Conservation (phyloP, 2,797 vertebrate genomes). For the Macropus fuliginosus region DNA sequence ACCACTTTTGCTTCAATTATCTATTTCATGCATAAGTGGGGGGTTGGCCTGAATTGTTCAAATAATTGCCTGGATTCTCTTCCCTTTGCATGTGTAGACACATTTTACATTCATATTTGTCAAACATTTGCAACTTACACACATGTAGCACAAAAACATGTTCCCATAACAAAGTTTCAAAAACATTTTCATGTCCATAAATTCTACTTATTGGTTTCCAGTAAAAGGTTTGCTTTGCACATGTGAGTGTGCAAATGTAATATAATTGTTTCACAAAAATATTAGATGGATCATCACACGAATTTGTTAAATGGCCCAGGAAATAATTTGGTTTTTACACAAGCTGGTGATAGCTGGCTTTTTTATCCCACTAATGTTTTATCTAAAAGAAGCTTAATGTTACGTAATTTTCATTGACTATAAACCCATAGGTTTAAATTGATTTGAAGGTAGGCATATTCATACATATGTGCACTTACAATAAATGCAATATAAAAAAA, state of each 20-base stretch:
- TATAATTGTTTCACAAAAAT: slow-evolving; percentile 59
- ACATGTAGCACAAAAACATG: slow-evolving; percentile 57
- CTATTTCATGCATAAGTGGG: slow-evolving; percentile 66
- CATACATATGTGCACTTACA: slow-evolving; percentile 47
- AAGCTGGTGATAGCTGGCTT: not conserved
- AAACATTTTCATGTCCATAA: slow-evolving; percentile 51
- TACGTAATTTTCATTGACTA: slow-evolving; percentile 39
- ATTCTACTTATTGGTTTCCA: slow-evolving; percentile 59
- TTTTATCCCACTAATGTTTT: slow-evolving; percentile 41
- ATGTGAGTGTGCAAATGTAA: slow-evolving; percentile 5
- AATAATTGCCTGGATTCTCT: slow-evolving; percentile 63
- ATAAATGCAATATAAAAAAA: slow-evolving; percentile 58
- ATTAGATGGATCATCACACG: slow-evolving; percentile 47
- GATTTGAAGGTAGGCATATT: slow-evolving; percentile 48
- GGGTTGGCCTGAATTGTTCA: slow-evolving; percentile 63
- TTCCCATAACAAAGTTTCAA: slow-evolving; percentile 49
- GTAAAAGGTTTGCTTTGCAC: slow-evolving; percentile 37
- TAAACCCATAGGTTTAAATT: slow-evolving; percentile 32
- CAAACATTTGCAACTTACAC: slow-evolving; percentile 61
- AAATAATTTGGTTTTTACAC: slow-evolving; percentile 66
- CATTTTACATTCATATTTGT: slow-evolving; percentile 67
- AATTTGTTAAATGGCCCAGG: slow-evolving; percentile 64
- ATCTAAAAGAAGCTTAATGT: slow-evolving; percentile 60
- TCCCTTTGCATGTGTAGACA: slow-evolving; percentile 60
- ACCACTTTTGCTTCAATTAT: slow-evolving; percentile 69